Evolutionary conservation across 23 tunicate genomes (phyloP), one percentile per base, ranked within the genome.

Genomic region (Pegea sp.): DNA sequence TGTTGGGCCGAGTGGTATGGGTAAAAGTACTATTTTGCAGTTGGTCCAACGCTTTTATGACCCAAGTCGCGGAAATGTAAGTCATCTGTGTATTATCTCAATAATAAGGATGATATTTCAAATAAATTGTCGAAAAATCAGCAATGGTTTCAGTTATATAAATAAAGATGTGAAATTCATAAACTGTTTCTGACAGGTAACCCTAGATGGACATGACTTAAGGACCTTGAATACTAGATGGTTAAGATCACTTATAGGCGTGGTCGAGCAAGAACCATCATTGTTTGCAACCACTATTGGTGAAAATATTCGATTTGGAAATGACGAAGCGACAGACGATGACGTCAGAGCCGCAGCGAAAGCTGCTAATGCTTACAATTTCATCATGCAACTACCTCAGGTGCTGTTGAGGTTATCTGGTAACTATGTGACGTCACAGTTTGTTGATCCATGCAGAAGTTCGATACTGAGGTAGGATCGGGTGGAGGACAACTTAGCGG

Each of bases 331-430:
- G 4, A 48, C 78, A 22, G 88, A 75, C 28, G 78, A 52, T 4
- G 96, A 87, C n/a, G 66, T 75, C 2, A 65, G 75, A 33, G 30
- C 64, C 44, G 96, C 96, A 3, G 79, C 96, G 22, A 87, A 87
- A 54, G 89, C 89, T 3, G 96, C 96, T 24, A 87, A 87, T 48
- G 96, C 96, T 48, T 75, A 87, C 67, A 60, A 87, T 60, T 87
- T 87, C 53, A 75, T 87, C 49, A 87, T 87, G 96, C 66, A 69
- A 5, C 52, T 87, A 58, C 96, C 96, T 13, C 43, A 73, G 31
- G 95, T 73, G n/a, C n/a, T n/a, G n/a, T n/a, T n/a, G n/a, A n/a
- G n/a, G n/a, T n/a, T n/a, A n/a, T n/a, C n/a, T n/a, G n/a, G n/a
- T n/a, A n/a, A n/a, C n/a, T n/a, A n/a, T n/a, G n/a, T n/a, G n/a